Percentiles rank a stretch among this genome's conserved stretches.
These are phyloP conservation scores for Sylvicapra grimmia DNA, from an alignment of 2,113 vertebrate genomes.

Conservation along the genomic window DNA sequence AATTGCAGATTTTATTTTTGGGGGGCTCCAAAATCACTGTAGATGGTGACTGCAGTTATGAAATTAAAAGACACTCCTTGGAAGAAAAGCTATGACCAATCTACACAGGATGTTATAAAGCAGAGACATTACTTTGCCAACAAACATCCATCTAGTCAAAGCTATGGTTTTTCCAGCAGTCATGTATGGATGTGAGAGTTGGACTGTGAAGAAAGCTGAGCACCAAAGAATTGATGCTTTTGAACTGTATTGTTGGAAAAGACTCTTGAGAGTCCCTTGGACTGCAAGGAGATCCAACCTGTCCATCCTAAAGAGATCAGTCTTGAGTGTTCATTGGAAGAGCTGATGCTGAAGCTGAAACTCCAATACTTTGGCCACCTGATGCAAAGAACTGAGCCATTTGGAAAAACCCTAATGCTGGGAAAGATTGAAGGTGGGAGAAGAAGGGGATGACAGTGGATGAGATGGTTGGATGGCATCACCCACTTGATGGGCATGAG, in stretches of 20 bases:
- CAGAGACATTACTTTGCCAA: background rate
- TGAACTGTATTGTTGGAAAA: background rate
- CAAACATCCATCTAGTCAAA: background rate
- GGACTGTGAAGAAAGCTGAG: background rate
- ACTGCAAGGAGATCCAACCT: background rate
- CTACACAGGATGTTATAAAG: background rate
- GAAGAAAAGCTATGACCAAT: background rate
- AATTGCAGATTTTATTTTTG: rapidly evolving
- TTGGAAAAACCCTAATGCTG: background rate
- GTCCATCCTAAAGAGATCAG: background rate
- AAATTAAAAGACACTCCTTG: background rate
- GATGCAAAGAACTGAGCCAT: background rate
- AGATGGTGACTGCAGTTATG: background rate
- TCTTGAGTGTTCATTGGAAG: background rate
- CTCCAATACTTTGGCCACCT: background rate
- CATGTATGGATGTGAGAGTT: background rate
- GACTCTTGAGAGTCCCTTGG: background rate
- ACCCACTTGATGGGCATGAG: background rate
- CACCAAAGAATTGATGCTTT: background rate
- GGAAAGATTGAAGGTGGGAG: background rate
- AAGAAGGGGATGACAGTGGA: background rate
- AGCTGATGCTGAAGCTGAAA: background rate
- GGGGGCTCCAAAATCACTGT: background rate
- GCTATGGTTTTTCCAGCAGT: background rate
- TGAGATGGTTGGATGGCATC: background rate